Conservation (phyloP, 1,140 invertebrate genomes). For the Drosophila orena region DNA sequence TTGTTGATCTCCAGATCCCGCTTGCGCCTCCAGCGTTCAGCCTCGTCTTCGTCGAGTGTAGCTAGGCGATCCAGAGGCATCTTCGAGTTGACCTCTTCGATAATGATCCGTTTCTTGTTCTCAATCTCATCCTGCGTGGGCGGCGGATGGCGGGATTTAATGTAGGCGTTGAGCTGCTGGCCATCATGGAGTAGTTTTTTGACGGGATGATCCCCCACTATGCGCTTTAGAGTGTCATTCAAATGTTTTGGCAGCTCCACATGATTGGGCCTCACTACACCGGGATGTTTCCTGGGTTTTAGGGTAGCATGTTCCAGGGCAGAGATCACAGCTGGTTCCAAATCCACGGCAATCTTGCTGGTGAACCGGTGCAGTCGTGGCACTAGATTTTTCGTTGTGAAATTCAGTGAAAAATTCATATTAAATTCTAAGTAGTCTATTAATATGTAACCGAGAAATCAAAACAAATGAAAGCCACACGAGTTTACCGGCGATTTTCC, state of each 20-base stretch:
- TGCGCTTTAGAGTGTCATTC: conserved; percentile 85
- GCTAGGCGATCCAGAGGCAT: conserved; percentile 67
- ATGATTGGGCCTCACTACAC: conserved; percentile 86
- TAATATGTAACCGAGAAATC: conserved; percentile 32
- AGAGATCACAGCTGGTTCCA: conserved; percentile 85
- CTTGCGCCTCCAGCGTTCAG: conserved; percentile 75
- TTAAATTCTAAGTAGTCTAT: background rate
- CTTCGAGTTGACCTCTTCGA: conserved; percentile 70
- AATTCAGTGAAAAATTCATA: conserved; percentile 31
- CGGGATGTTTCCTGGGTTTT: conserved; percentile 90
- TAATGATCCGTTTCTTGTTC: conserved; percentile 75
- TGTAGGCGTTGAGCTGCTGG: conserved; percentile 86
- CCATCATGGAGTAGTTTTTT: conserved; percentile 86
- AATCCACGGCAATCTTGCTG: conserved; percentile 85
- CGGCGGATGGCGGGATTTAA: conserved; percentile 87
- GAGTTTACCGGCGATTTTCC: conserved; percentile 27
- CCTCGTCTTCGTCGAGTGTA: conserved; percentile 56
- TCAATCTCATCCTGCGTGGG: conserved; percentile 86
- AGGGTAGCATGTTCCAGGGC: conserved; percentile 86
- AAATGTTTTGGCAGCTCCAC: conserved; percentile 87
- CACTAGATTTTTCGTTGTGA: conserved; percentile 29
- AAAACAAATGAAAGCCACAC: conserved; percentile 19
- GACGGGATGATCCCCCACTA: conserved; percentile 86
- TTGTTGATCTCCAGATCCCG: conserved; percentile 82
- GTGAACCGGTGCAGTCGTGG: conserved; percentile 54